Evolutionary conservation across 2,797 vertebrate genomes (phyloP).

Genomic region (Triplophysa bombifrons): DNA sequence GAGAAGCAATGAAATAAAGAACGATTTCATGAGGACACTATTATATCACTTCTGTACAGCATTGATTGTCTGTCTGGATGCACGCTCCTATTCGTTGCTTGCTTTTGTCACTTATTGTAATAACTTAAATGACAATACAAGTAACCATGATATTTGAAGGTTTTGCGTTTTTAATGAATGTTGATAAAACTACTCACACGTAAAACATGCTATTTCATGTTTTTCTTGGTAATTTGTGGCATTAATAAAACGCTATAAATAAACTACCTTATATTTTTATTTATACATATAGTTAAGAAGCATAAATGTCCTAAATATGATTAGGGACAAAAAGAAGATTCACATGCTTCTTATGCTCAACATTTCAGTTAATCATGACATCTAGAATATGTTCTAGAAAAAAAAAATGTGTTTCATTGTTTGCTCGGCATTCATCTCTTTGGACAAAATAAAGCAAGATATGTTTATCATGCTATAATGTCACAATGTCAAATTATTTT

Average conservation of each 20-base stretch:
- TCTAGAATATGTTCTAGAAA: no score
- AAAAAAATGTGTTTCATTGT: not conserved
- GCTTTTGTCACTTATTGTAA: not conserved
- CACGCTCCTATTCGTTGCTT: not conserved
- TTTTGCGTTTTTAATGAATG: no score
- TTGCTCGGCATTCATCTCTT: not conserved
- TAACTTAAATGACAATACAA: not conserved
- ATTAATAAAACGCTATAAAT: not conserved
- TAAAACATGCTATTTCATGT: no score
- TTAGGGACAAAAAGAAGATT: no score
- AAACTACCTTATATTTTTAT: not conserved
- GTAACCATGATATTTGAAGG: no score
- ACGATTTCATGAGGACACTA: slow-evolving; percentile 2
- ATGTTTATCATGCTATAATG: not conserved
- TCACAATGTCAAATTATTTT: not conserved
- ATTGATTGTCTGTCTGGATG: not conserved
- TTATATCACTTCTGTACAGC: not conserved
- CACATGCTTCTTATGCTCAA: no score
- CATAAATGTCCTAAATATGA: not conserved
- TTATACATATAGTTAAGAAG: not conserved
- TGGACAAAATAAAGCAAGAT: not conserved
- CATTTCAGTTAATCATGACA: no score
- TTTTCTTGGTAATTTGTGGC: no score
- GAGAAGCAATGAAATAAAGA: not conserved
- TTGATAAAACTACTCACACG: no score